Evolutionary conservation across 2,113 vertebrate species (phyloP).

Genomic region (Leptodactylus fuscus): DNA sequence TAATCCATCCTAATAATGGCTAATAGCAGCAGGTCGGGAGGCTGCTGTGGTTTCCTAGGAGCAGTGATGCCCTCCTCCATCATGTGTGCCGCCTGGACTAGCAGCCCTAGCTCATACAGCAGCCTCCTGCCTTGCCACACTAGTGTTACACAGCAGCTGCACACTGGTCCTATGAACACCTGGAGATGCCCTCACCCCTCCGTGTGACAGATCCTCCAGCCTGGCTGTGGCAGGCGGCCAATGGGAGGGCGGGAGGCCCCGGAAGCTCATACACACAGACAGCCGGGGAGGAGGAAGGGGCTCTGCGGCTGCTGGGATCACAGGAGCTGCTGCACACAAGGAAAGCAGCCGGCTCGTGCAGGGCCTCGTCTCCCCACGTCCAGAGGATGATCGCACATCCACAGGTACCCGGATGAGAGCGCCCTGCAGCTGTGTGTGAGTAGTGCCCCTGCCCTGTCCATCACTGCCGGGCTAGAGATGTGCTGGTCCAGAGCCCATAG

Average conservation of each 20-base stretch:
- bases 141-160: no score
- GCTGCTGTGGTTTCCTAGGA: no score
- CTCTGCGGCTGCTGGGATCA: slow-evolving; percentile 27
- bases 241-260: slow-evolving; percentile 51
- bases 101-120: no score
- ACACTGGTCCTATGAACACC: neutral
- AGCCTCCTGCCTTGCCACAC: no score
- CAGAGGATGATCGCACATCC: slow-evolving; percentile 17
- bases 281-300: slow-evolving; percentile 25
- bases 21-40: no score
- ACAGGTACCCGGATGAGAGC: neutral
- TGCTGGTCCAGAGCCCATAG: neutral
- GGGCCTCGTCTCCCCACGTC: neutral
- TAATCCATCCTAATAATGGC: no score
- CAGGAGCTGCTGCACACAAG: slow-evolving; percentile 8
- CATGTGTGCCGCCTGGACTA: no score
- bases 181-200: neutral
- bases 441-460: neutral
- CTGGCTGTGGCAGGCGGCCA: slow-evolving; percentile 27
- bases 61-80: no score
- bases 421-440: slow-evolving; percentile 31
- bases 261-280: slow-evolving; percentile 21
- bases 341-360: slow-evolving; percentile 12
- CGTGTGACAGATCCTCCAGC: neutral
- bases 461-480: neutral